These are phyloP conservation scores for Rhipidura dahli DNA, from an alignment of 2,113 vertebrate species.

Conservation along the genomic window DNA sequence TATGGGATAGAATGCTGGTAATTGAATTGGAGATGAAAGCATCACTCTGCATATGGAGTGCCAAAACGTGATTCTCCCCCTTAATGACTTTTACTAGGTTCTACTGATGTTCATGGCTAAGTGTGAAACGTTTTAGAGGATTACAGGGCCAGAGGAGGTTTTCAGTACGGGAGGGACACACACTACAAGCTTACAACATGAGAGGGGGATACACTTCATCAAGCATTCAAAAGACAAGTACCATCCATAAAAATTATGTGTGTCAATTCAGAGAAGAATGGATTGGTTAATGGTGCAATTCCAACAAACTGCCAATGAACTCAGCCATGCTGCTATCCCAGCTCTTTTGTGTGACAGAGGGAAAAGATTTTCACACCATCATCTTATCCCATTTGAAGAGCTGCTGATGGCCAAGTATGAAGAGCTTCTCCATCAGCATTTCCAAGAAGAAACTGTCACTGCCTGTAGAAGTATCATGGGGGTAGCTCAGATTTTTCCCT, in stretches of 20 bases:
- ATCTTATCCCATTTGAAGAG: background rate
- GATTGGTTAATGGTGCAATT: background rate
- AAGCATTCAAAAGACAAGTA: background rate
- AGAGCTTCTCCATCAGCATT: background rate
- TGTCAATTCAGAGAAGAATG: background rate
- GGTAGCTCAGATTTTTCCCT: background rate
- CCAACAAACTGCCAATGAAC: background rate
- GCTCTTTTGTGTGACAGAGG: background rate
- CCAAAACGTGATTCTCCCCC: background rate
- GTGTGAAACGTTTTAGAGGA: background rate
- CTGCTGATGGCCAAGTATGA: background rate
- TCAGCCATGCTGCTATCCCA: background rate
- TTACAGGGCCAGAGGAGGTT: background rate
- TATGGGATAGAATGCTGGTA: background rate
- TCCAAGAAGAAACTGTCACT: background rate
- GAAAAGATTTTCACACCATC: background rate
- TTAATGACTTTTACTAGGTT: background rate
- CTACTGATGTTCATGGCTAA: background rate
- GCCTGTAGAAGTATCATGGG: background rate
- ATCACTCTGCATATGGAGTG: background rate
- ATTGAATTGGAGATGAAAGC: background rate
- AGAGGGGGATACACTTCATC: background rate
- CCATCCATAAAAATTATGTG: background rate
- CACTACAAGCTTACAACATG: background rate
- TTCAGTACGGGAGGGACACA: background rate